Evolutionary conservation across 64 coral and sea anemone genomes (phyloP), one percentile per base, ranked within the genome.

Genomic region (Astreopora myriophthalma): DNA sequence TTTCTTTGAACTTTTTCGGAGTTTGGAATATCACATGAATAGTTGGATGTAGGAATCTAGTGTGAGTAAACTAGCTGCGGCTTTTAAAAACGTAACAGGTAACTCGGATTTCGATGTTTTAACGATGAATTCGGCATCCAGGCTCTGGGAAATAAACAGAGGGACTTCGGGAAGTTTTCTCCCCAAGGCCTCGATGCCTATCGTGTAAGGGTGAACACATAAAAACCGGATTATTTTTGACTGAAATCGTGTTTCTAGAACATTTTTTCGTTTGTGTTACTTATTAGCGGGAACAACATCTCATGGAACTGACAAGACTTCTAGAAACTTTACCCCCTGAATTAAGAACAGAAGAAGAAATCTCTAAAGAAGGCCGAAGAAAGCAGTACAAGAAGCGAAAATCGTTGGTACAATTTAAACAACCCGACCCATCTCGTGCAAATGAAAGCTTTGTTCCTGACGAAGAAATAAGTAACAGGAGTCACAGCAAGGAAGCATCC

Each of bases 291-390:
- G 89, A 95, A 61, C 83, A 91, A 28, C 94, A 95, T 37, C 73
- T 95, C 7, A 95, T 92, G 89, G 94, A 95, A 64, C 90, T 95
- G 19, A 92, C 92, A 60, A 85, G 89, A 26, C 82, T 95, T 22
- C 44, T 95, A n/a, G 75, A 86, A 64, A 48, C 35, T 2, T 28
- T 91, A 68, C 49, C 48, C 16, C 75, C 89, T n/a, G 58, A 79
- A 34, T 69, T 48, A 95, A 74, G 72, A 74, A 38, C 46, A 27
- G 22, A 73, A 2, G 31, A 49, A 23, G 24, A 35, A 35, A 57
- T 28, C 13, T 25, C 75, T 36, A 3, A 89, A 28, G 51, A 73
- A 28, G 49, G 49, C 10, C 74, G 75, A 20, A 28, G 77, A 48
- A 52, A 66, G 34, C 30, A 58, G 34, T 30, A 85, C 34, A 75